Evolutionary conservation across 92 coral and sea anemone species (phyloP).

Genomic region (Bergia sp.): DNA sequence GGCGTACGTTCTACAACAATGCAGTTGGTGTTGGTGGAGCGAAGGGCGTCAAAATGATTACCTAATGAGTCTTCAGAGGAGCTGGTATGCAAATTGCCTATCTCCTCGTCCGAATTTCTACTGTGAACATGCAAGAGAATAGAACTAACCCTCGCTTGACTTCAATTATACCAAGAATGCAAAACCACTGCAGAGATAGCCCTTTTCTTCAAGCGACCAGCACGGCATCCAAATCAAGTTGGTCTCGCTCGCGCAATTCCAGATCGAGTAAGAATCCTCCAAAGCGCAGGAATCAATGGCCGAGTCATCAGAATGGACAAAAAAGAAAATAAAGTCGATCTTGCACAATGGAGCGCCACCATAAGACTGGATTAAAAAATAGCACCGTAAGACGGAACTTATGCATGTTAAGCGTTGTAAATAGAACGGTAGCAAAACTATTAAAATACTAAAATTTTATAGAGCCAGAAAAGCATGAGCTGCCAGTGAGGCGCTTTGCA

Average conservation of each 20-base stretch:
- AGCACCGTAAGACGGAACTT: too few relatives aligned
- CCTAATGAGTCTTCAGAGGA: constrained; percentile 31
- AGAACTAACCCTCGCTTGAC: background rate
- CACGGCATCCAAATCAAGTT: constrained; percentile 50
- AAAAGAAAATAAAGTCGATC: constrained; percentile 45
- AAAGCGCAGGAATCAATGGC: constrained; percentile 28
- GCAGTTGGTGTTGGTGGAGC: constrained; percentile 22
- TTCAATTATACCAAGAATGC: background rate
- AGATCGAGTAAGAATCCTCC: background rate
- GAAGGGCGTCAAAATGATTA: constrained; percentile 10
- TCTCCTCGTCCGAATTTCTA: background rate
- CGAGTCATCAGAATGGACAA: constrained; percentile 2
- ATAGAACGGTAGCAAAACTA: too few relatives aligned
- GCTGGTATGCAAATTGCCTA: background rate
- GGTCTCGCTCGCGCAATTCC: constrained; percentile 31
- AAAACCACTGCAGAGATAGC: constrained; percentile 25
- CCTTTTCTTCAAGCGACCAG: constrained; percentile 44
- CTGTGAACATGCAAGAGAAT: background rate
- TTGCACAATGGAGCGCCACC: background rate
- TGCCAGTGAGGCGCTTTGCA: too few relatives aligned
- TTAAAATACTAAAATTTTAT: too few relatives aligned
- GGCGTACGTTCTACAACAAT: constrained; percentile 50
- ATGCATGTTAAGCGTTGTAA: too few relatives aligned
- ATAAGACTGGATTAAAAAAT: too few relatives aligned
- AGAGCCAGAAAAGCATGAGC: too few relatives aligned